Evolutionary conservation across 2,113 vertebrate genomes (phyloP), one percentile per base, ranked within the genome.

Genomic region (Leucosticte australis): DNA sequence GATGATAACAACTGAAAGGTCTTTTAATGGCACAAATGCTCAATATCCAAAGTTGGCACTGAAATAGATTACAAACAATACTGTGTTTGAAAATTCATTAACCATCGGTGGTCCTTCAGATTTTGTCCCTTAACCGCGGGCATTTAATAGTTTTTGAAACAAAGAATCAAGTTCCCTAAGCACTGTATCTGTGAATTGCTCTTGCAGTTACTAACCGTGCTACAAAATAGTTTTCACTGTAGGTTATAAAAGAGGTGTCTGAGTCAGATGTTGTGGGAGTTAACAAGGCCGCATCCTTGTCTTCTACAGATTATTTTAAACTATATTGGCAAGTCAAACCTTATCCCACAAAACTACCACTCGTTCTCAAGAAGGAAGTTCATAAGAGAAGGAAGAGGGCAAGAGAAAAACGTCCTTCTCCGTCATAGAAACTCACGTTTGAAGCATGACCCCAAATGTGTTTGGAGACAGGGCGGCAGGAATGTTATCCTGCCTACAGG

Each of bases 231-330:
- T 88, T 85, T 85, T 79, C 75, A 92, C 87, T 92, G 55, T 70
- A 93, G 57, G 91, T 90, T 84, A 91, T 94, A 93, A 91, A 79
- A 85, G 78, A 90, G 47, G 68, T 21, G 50, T 60, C 71, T 56
- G 86, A 94, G 92, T 83, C 94, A 95, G 94, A 90, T 9, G 60
- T 35, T 86, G 89, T 77, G 50, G 92, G 91, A 93, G 83, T 89
- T 95, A 86, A 67, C 69, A 77, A 81, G 83, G 37, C 73, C 55
- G 39, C n/a, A 92, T 90, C 86, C 41, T 70, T 56, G 80, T 71
- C 68, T 88, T 83, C 76, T 63, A 67, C 31, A 50, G 76, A 81
- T 90, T 46, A 86, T 70, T 57, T 56, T 21, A 55, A 94, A 65
- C 67, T 80, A 31, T 28, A 76, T 2, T 62, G 63, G 15, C 75